A percentile compares a stretch with the other conserved stretches of the same genome.
Conservation (phyloP, 2,888 invertebrate species). For the Tryphoninae sp. region DNA sequence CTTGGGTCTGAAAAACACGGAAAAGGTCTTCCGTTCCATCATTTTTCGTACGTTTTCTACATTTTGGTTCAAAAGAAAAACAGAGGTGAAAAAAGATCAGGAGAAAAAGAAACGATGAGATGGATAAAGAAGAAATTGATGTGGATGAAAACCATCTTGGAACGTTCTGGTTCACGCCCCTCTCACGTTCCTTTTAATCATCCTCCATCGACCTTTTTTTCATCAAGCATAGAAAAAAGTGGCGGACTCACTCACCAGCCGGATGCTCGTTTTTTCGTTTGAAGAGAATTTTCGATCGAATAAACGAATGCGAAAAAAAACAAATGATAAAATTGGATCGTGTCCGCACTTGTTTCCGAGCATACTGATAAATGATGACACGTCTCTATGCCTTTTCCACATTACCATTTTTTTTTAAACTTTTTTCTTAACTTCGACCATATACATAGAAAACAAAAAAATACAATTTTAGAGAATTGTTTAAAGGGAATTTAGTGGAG, state of each 20-base stretch:
- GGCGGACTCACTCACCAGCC: slow-evolving; percentile 57
- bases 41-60: slow-evolving; percentile 15
- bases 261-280: slow-evolving; percentile 32
- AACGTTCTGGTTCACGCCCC: slow-evolving; percentile 30
- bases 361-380: not conserved
- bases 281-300: slow-evolving; percentile 11
- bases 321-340: slow-evolving; percentile 27
- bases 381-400: not conserved
- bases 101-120: slow-evolving; percentile 16
- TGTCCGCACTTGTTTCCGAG: slow-evolving; percentile 1
- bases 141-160: slow-evolving; percentile 22
- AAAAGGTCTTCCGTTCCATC: not conserved
- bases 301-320: slow-evolving; percentile 24
- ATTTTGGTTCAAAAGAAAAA: slow-evolving; percentile 15
- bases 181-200: slow-evolving; percentile 48
- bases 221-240: slow-evolving; percentile 38
- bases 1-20: slow-evolving; percentile 27
- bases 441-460: too few relatives aligned
- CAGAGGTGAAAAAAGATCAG: slow-evolving; percentile 16
- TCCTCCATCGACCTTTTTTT: slow-evolving; percentile 32
- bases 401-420: not conserved
- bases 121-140: slow-evolving; percentile 21
- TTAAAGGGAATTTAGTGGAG: too few relatives aligned
- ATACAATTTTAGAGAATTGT: too few relatives aligned
- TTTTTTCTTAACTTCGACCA: too few relatives aligned